phyloP scores from a whole-genome alignment of 2,113 vertebrate species.

The Argyrosomus japonicus region DNA sequence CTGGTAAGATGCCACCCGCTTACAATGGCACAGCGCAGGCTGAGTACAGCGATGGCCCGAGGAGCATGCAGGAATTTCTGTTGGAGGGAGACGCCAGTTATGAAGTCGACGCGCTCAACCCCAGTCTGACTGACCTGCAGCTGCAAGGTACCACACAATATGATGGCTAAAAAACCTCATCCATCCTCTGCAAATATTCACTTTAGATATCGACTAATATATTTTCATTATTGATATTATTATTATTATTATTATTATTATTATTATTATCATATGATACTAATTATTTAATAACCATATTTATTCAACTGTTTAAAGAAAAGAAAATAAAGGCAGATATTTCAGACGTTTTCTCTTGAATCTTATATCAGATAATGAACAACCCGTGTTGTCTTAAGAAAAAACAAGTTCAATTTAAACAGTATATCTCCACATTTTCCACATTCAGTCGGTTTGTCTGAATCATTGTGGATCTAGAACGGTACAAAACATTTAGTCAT shows the following conservation, averaged over 20 bases:
- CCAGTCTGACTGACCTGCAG: slow-evolving; percentile 94
- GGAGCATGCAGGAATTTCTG: slow-evolving; percentile 87
- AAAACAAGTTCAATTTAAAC: too few species aligned
- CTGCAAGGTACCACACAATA: slow-evolving; percentile 85
- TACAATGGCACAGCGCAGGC: slow-evolving; percentile 81
- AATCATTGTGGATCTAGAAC: too few species aligned
- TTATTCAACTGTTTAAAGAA: too few species aligned
- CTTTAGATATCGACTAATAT: background rate
- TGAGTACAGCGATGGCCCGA: slow-evolving; percentile 78
- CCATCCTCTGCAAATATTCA: background rate
- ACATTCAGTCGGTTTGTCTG: too few species aligned
- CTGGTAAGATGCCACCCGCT: slow-evolving; percentile 85
- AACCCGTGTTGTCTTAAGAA: too few species aligned
- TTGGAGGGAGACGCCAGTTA: slow-evolving; percentile 89
- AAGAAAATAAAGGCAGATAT: too few species aligned
- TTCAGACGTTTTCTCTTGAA: too few species aligned
- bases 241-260: background rate
- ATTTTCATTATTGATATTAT: background rate
- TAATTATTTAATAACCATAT: too few species aligned
- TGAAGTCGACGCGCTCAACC: slow-evolving; percentile 93
- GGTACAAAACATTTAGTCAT: too few species aligned
- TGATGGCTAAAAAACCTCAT: background rate
- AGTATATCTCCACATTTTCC: too few species aligned
- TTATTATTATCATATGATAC: too few species aligned
- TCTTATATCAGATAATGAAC: too few species aligned